A percentile compares a stretch with the other conserved stretches of the same genome.
phyloP scores from a whole-genome alignment of 2,113 vertebrate genomes.

The Peucedramus taeniatus region DNA sequence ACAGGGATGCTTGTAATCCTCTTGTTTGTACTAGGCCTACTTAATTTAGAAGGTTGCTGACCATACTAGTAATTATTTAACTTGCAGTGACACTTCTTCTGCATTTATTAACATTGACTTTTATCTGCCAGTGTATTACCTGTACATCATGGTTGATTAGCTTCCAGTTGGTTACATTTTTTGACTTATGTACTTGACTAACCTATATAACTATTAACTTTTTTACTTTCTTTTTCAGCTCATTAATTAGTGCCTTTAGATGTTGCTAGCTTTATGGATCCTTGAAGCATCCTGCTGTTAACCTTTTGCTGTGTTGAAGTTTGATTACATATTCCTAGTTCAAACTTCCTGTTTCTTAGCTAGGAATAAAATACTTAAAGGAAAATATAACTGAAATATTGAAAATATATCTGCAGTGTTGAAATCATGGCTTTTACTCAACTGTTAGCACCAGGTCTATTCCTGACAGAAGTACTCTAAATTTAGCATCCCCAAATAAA shows the following conservation, averaged over 20 bases:
- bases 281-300: neutral
- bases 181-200: neutral
- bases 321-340: neutral
- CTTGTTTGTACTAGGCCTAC: neutral
- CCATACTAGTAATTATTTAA: neutral
- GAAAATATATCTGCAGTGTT: neutral
- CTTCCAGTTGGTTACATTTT: neutral
- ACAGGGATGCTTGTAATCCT: neutral
- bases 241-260: neutral
- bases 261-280: neutral
- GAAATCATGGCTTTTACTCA: neutral
- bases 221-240: neutral
- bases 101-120: neutral
- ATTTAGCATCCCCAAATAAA: conserved; percentile 24
- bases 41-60: conserved; percentile 5
- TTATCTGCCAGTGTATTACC: neutral
- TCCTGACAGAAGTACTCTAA: neutral
- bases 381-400: neutral
- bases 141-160: neutral
- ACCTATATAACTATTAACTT: neutral
- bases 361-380: neutral
- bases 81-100: neutral
- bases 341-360: neutral
- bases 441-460: neutral
- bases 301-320: neutral